Evolutionary conservation across 2,888 invertebrate species (phyloP), one percentile per base, ranked within the genome.

Genomic region (Spodoptera picta): DNA sequence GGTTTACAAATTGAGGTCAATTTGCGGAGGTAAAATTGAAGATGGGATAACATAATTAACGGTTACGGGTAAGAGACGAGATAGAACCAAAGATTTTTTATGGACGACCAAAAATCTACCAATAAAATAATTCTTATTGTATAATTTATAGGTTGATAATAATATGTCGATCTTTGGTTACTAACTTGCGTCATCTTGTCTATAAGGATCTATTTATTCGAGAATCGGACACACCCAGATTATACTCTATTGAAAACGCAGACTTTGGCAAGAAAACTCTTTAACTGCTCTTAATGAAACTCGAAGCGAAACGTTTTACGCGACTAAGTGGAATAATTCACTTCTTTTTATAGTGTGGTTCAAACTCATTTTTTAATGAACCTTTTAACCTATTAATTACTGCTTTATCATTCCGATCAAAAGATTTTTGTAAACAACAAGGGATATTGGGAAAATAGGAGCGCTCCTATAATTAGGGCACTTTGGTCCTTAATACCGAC

Each of bases 1-100:
- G 45, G 51, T 60, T 49, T 47, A 31, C 46, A 59, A 76, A 76
- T 78, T 68, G 62, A 58, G 65, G 60, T 61, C 67, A 64, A 75
- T 66, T 71, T 64, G 7, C n/a, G 23, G 24, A 68, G 53, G 55
- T 65, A 64, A 63, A 63, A 68, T 71, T 71, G 23, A 63, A 77
- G 71, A 60, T 55, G 53, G 64, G 53, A 76, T 77, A 78, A 72
- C 60, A 64, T 58, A 62, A 78, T 76, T 76, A 76, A 62, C 42
- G 58, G 78, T 76, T 78, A 62, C 31, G 58, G 58, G 50, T 64
- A 60, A 68, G 50, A 66, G 59, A 71, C 47, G 60, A 63, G 58
- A 53, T 42, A 44, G 27, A 14, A 48, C 44, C 54, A 64, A 76
- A 76, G 44, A 74, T 74, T 63, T 59, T 67, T 46, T 53, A 44